phyloP scores from a whole-genome alignment of 2,113 vertebrate genomes.

The Perca flavescens region DNA sequence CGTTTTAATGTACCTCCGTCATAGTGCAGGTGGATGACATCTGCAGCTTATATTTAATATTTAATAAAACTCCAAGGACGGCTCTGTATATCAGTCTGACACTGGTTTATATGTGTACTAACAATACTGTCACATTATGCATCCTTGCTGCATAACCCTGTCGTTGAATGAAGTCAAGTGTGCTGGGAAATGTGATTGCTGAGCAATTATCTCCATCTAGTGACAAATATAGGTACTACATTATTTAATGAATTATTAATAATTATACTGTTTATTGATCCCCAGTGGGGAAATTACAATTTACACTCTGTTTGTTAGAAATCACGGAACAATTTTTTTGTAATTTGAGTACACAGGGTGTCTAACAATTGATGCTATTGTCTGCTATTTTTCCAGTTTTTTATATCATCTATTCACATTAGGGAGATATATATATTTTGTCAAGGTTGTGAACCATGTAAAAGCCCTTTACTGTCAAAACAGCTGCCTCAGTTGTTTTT shows the following conservation, averaged over 20 bases:
- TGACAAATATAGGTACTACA: conserved; percentile 38
- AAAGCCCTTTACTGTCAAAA: too few relatives aligned
- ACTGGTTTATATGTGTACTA: not conserved
- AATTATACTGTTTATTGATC: too few relatives aligned
- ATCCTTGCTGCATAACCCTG: not conserved
- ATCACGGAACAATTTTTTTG: too few relatives aligned
- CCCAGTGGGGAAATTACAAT: too few relatives aligned
- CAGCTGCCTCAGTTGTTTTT: not conserved
- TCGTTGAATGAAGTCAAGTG: not conserved
- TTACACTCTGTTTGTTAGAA: too few relatives aligned
- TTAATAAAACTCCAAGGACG: not conserved
- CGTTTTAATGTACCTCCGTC: not conserved
- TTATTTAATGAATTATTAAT: not conserved
- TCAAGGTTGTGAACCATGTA: too few relatives aligned
- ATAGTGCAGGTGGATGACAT: conserved; percentile 1
- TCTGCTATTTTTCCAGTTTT: not conserved
- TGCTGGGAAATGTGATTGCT: not conserved
- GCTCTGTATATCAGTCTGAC: not conserved
- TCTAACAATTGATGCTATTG: not conserved
- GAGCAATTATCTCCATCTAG: conserved; percentile 59
- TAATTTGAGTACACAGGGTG: not conserved
- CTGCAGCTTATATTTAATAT: not conserved
- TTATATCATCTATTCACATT: not conserved
- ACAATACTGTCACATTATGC: not conserved
- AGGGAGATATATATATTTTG: not conserved